Conservation (phyloP, 2,888 invertebrate genomes). For the Matsumyia berberina region DNA sequence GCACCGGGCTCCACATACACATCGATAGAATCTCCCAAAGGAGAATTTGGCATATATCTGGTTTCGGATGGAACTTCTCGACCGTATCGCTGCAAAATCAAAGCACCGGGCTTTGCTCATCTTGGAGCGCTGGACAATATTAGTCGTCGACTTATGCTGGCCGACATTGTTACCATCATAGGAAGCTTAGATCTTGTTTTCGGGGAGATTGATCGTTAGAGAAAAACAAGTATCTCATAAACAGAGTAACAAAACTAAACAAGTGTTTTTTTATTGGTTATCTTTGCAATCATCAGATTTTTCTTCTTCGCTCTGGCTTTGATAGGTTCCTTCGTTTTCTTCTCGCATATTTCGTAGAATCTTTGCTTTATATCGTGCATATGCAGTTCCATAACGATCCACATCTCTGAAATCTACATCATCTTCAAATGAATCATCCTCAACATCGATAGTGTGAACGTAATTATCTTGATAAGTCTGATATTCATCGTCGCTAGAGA, state of each 20-base stretch:
- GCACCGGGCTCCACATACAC: conserved; percentile 93
- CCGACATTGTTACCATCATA: conserved; percentile 91
- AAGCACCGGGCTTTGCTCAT: conserved; percentile 87
- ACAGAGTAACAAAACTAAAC: conserved; percentile 15
- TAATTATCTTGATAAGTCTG: conserved; percentile 81
- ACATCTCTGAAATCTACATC: conserved; percentile 85
- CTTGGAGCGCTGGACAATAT: conserved; percentile 88
- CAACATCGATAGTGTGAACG: conserved; percentile 83
- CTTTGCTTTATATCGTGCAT: conserved; percentile 88
- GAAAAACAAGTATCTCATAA: conserved; percentile 8
- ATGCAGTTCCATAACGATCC: conserved; percentile 87
- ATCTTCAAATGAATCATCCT: conserved; percentile 82
- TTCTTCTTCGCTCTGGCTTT: conserved; percentile 3
- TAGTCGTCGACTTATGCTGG: conserved; percentile 88
- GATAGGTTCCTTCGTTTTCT: conserved; percentile 25
- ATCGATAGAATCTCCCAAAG: conserved; percentile 92
- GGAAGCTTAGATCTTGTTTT: conserved; percentile 87
- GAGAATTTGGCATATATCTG: conserved; percentile 92
- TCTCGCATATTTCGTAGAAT: conserved; percentile 79
- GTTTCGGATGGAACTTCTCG: conserved; percentile 91
- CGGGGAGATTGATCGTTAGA: conserved; percentile 86
- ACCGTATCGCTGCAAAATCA: conserved; percentile 88
- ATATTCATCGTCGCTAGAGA: conserved; percentile 79
- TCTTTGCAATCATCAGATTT: conserved; percentile 27
- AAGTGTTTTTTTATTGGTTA: conserved; percentile 4